phyloP scores from a whole-genome alignment of 64 coral and sea anemone genomes.

The Stichodactyla mertensii region DNA sequence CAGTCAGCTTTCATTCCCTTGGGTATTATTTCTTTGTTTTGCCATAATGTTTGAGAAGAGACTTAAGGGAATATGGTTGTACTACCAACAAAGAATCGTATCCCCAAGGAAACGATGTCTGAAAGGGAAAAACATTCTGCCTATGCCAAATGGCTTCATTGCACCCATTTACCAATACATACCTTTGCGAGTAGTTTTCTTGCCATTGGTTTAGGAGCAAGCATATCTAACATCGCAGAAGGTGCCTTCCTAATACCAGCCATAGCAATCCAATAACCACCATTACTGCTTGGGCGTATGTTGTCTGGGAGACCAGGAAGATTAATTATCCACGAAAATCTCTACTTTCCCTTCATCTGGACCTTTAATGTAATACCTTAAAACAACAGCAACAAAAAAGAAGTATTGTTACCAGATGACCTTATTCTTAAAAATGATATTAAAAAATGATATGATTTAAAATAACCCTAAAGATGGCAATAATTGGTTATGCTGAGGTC shows the following conservation, averaged over 20 bases:
- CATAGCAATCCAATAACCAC: constrained; percentile 85
- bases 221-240: constrained; percentile 32
- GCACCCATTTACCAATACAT: not conserved
- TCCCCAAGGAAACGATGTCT: too few species aligned
- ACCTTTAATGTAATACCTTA: constrained; percentile 82
- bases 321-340: constrained; percentile 76
- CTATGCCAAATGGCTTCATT: too few species aligned
- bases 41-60: too few species aligned
- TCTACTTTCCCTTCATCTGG: constrained; percentile 75
- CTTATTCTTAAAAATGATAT: not conserved
- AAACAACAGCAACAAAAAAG: too few species aligned
- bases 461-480: not conserved
- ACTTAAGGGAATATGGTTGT: too few species aligned
- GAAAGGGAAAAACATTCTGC: too few species aligned
- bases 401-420: too few species aligned
- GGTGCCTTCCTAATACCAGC: constrained; percentile 34
- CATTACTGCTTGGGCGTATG: constrained; percentile 57
- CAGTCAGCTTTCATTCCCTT: too few species aligned
- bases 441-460: not conserved
- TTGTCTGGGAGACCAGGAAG: constrained; percentile 86
- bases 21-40: too few species aligned
- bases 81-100: too few species aligned
- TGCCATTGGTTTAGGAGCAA: constrained; percentile 36
- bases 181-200: constrained; percentile 75
- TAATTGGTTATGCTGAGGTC: too few species aligned